phyloP scores from a whole-genome alignment of 2,888 invertebrate genomes.

The Euplagia quadripunctaria region DNA sequence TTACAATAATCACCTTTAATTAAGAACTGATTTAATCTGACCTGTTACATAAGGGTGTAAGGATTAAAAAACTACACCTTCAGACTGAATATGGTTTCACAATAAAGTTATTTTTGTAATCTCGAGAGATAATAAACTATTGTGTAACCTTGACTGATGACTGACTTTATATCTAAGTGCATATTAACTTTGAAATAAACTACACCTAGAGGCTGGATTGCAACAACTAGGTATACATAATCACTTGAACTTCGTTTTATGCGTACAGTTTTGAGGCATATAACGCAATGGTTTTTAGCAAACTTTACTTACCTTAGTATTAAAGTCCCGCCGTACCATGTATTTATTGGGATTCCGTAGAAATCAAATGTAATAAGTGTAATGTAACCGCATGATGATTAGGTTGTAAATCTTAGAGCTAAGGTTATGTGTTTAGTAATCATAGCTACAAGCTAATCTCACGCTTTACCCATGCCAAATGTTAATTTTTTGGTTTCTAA shows the following conservation, averaged over 20 bases:
- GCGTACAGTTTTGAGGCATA: neutral
- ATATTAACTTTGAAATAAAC: neutral
- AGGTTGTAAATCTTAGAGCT: neutral
- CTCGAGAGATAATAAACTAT: no score
- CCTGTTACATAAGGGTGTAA: neutral
- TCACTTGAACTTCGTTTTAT: neutral
- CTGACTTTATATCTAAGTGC: neutral
- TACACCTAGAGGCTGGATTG: neutral
- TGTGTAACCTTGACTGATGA: neutral
- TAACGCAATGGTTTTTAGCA: no score
- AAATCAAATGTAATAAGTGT: no score
- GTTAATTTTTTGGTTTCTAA: neutral
- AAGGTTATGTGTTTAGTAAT: neutral
- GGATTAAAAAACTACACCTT: no score
- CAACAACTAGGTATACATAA: neutral
- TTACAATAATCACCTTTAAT: constrained; percentile 8
- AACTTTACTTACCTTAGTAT: neutral
- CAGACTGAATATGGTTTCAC: no score
- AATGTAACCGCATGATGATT: neutral
- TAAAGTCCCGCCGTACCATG: neutral
- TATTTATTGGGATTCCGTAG: neutral
- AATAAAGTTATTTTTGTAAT: no score
- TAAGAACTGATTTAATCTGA: neutral
- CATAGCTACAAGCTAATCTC: neutral
- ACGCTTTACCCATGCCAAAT: neutral